Evolutionary conservation across 2,888 invertebrate species (phyloP).

Genomic region (Drosophila affinis): DNA sequence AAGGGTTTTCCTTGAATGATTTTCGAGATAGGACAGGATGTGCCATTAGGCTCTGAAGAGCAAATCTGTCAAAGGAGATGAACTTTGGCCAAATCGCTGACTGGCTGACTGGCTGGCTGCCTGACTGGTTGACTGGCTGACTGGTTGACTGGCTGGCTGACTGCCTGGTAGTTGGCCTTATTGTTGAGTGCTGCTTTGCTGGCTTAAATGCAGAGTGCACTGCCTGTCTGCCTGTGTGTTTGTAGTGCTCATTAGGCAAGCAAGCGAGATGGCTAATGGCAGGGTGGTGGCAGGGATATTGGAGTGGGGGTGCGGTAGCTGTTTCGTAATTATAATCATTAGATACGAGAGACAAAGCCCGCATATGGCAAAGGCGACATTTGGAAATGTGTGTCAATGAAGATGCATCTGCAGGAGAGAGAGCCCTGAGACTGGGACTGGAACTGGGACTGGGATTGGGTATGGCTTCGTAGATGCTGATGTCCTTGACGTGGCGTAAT

Average conservation of each 20-base stretch:
- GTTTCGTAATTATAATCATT: constrained; percentile 71
- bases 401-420: constrained; percentile 42
- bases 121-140: too few relatives aligned
- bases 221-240: constrained; percentile 16
- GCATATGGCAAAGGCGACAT: constrained; percentile 71
- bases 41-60: too few relatives aligned
- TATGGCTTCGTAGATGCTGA: neutral
- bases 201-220: constrained; percentile 28
- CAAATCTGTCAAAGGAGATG: neutral
- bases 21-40: neutral
- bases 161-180: too few relatives aligned
- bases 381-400: constrained; percentile 58
- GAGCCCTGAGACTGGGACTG: constrained; percentile 13
- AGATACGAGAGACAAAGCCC: constrained; percentile 52
- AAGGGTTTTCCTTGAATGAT: too few relatives aligned
- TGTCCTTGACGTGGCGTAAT: constrained; percentile 5
- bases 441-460: neutral
- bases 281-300: neutral
- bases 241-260: constrained; percentile 60
- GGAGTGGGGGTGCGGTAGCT: neutral
- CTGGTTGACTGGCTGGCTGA: too few relatives aligned
- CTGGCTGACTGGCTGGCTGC: too few relatives aligned
- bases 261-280: constrained; percentile 33
- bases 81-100: neutral
- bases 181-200: constrained; percentile 1